Evolutionary conservation across 2,797 vertebrate genomes (phyloP).

Genomic region (Gymnoscopelus microlampas): DNA sequence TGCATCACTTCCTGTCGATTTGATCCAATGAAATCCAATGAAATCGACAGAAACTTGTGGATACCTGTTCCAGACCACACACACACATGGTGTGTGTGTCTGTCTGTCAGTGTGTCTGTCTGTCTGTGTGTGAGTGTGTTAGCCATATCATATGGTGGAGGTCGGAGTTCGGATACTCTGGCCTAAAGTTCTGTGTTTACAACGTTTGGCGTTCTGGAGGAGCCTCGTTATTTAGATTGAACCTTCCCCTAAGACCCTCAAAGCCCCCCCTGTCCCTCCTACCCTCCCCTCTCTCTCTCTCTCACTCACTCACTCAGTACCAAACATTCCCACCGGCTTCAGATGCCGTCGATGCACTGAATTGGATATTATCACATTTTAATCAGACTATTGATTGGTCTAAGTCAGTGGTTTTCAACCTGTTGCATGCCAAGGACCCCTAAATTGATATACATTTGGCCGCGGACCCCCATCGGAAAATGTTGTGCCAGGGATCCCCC

Average conservation of each 20-base stretch:
- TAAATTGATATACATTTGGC: too few relatives aligned
- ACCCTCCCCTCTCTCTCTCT: neutral
- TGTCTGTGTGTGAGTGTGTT: neutral
- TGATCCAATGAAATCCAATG: too few relatives aligned
- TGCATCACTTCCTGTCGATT: too few relatives aligned
- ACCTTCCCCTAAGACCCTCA: neutral
- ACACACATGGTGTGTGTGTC: neutral
- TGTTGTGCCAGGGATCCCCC: too few relatives aligned
- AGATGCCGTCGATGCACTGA: too few relatives aligned
- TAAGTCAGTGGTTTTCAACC: too few relatives aligned
- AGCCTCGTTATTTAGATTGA: neutral
- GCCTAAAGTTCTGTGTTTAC: neutral
- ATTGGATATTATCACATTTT: too few relatives aligned
- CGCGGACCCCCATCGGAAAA: too few relatives aligned
- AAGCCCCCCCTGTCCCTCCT: neutral
- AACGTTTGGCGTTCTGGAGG: neutral
- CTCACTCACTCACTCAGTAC: neutral
- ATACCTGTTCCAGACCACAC: constrained; percentile 12
- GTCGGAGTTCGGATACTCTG: constrained; percentile 8
- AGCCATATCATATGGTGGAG: neutral
- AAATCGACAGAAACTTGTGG: too few relatives aligned
- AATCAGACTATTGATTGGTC: too few relatives aligned
- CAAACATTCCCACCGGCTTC: neutral
- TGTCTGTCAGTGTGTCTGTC: neutral
- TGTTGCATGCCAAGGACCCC: too few relatives aligned